Base-by-base conservation (phyloP, 2,888 invertebrate species). In the Pristionchus maxplancki region DNA sequence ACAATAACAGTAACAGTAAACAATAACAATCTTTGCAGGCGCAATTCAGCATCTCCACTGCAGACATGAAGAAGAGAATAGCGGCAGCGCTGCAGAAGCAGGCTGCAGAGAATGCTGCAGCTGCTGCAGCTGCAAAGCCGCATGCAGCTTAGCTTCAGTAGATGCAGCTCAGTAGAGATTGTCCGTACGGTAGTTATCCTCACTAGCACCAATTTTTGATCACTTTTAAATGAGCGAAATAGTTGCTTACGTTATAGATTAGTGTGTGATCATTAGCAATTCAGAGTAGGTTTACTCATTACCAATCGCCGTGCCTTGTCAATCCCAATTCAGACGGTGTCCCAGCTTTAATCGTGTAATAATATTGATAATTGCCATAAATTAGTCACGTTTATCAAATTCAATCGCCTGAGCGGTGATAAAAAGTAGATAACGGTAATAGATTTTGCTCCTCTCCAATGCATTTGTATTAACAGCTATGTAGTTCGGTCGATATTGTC, bases 11-110 rank as follows among this genome's bases (percentile, higher is more conserved):
- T 3, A 50, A 20, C 17, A 17, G 11, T 5, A 48, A 48, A 8
- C 13, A 48, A 3, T 62, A 28, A 62, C 15, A n/a, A 28, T 37
- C 13, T 48, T 87, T 67, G 13, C 86, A 87, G 86, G 86, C 86
- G 4, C 48, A 34, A 20, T 87, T 87, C 86, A 87, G 71, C 71
- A 87, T 87, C 31, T 87, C 86, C 20, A 87, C 86, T 6, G 40
- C 37, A 0, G 86, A 87, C 24, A 87, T 87, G 86, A 87, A 87
- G 50, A 37, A 28, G 34, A 71, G 86, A 0, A 48, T 87, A 20
- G 71, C 34, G 1, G 86, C 50, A 24, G 71, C 86, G 67, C 40
- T 87, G 48, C 44, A 50, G 71, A 87, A 71, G 34, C 86, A 87
- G 64, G 85, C 85, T 24, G 44, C 64, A 53, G 85, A 85, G 44